Conservation (phyloP, 2,888 invertebrate genomes). For the Pimpla rufipes region DNA sequence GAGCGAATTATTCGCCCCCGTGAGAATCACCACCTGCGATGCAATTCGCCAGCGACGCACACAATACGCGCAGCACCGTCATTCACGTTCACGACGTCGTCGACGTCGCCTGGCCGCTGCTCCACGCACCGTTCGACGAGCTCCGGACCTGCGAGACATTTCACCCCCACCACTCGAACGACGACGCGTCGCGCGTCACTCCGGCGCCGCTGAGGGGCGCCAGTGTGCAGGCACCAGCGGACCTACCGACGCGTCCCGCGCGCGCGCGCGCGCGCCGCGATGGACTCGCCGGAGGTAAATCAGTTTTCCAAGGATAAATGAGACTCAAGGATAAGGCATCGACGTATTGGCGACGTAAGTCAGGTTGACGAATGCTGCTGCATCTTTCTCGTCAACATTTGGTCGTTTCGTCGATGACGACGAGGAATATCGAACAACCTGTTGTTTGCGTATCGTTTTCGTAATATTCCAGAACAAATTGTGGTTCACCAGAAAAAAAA, state of each 20-base stretch:
- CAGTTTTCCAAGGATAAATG: neutral
- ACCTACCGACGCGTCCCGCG: conserved; percentile 16
- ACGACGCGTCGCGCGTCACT: conserved; percentile 19
- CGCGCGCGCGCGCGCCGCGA: no score
- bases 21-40: conserved; percentile 25
- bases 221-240: neutral
- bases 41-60: conserved; percentile 21
- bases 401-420: neutral
- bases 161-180: conserved; percentile 21
- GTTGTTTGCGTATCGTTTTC: no score
- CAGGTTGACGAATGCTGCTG: no score
- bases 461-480: no score
- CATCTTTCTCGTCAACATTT: no score
- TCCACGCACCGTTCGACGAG: conserved; percentile 75
- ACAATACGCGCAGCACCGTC: conserved; percentile 61
- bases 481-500: no score
- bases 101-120: conserved; percentile 52
- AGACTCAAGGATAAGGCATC: conserved; percentile 11
- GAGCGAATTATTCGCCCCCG: conserved; percentile 51
- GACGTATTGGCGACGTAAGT: neutral
- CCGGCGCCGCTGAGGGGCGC: conserved; percentile 23
- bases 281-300: neutral
- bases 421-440: no score
- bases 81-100: conserved; percentile 63
- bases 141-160: conserved; percentile 75